Conservation (phyloP, 2,113 vertebrate species). For the Prunella fulvescens region DNA sequence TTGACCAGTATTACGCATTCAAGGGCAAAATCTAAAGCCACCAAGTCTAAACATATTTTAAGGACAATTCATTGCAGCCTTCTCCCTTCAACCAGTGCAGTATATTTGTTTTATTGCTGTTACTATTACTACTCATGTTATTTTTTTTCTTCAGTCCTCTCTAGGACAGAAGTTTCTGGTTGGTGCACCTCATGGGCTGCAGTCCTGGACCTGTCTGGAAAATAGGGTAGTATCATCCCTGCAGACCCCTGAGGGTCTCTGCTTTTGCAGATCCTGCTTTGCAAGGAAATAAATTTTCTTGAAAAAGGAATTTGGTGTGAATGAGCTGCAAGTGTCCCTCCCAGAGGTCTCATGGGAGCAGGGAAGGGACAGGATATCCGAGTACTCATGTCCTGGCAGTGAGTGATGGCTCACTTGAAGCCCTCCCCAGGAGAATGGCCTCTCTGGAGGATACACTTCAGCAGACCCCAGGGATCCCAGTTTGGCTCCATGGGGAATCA, state of each 20-base stretch:
- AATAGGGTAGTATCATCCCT: neutral
- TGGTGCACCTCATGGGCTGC: neutral
- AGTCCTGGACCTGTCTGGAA: neutral
- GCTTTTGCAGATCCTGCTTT: neutral
- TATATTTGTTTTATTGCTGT: neutral
- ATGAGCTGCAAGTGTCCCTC: neutral
- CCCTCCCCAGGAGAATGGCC: neutral
- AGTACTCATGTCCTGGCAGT: accelerated
- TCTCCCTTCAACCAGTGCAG: neutral
- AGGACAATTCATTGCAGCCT: neutral
- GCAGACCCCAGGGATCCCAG: neutral
- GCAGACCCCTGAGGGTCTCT: neutral
- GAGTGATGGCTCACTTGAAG: neutral
- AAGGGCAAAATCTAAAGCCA: neutral
- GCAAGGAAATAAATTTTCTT: neutral
- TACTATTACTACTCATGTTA: neutral
- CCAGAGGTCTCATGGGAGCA: neutral
- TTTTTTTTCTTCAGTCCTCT: neutral
- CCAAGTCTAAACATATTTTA: neutral
- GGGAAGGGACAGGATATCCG: neutral
- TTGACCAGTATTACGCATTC: neutral
- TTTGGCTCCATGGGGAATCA: accelerated
- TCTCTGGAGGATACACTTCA: neutral
- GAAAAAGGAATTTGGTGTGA: neutral
- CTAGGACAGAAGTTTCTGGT: neutral